Evolutionary conservation across 2,888 invertebrate species (phyloP), one percentile per base, ranked within the genome.

Genomic region (Augochlorella aurata): DNA sequence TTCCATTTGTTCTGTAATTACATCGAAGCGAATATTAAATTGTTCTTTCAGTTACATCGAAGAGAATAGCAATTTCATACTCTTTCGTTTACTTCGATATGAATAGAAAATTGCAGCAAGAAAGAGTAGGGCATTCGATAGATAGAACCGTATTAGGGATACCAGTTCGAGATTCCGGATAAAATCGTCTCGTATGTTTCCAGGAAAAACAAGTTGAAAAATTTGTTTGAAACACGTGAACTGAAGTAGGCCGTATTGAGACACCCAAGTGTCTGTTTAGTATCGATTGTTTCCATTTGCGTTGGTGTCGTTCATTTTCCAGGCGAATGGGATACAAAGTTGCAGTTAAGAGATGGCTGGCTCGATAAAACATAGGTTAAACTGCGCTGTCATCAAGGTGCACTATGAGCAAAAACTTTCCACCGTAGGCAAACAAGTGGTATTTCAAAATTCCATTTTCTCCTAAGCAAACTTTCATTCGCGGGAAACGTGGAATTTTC

Each of bases 271-370:
- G 65, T 61, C 16, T 24, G 61, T 44, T 18, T n/a, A 44, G 18
- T 65, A 65, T 44, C 38, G 38, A 63, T 65, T 44, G 38, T n/a
- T 65, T 65, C 44, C n/a, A 65, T 38, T 65, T 65, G n/a, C 38
- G 61, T 63, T 63, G 18, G 18, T 63, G 61, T 65, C 12, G 18
- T 44, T 65, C 44, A 44, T 65, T 65, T 65, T 65, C 65, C 18
- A 65, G 12, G 44, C 12, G 65, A 65, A 0, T 4, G 10, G 10
- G n/a, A 44, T n/a, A 0, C 12, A n/a, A 63, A 44, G 65, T 65
- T 44, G 44, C n/a, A n/a, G 44, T 44, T 18, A n/a, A 16, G 29
- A 58, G 65, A 65, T 44, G 38, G n/a, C n/a, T 38, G 44, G 65
- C 44, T n/a, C 65, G 44, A 65, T 65, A 63, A 63, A 63, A 63